phyloP scores from a whole-genome alignment of 2,113 vertebrate species.

The Eptatretus burgeri region DNA sequence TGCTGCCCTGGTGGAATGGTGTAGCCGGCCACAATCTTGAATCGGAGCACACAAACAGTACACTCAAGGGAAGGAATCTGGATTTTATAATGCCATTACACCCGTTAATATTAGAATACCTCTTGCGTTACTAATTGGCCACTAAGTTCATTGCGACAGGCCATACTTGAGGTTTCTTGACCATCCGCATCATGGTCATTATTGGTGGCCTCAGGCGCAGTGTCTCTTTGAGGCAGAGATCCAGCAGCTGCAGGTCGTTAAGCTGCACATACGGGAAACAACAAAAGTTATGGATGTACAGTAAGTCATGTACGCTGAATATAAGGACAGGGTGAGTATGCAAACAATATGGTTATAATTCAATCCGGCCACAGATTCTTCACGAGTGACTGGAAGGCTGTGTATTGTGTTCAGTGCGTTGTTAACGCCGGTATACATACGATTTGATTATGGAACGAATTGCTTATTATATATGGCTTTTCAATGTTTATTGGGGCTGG shows the following conservation, averaged over 20 bases:
- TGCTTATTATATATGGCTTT: too few relatives aligned
- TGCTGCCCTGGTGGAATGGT: slow-evolving; percentile 70
- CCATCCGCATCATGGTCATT: slow-evolving; percentile 98
- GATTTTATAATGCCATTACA: background rate
- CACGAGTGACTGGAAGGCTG: background rate
- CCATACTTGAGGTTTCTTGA: slow-evolving; percentile 42
- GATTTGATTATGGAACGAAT: too few relatives aligned
- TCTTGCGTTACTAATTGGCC: background rate
- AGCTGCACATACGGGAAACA: slow-evolving; percentile 20
- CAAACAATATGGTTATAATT: too few relatives aligned
- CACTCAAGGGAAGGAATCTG: background rate
- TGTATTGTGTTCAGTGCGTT: too few relatives aligned
- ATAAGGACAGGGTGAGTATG: too few relatives aligned
- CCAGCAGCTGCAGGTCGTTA: slow-evolving; percentile 54
- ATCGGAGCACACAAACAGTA: background rate
- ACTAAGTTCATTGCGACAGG: background rate
- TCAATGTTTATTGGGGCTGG: too few relatives aligned
- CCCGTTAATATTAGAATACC: background rate
- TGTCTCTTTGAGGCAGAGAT: slow-evolving; percentile 74
- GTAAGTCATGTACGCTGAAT: too few relatives aligned
- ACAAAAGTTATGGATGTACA: too few relatives aligned
- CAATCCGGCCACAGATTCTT: background rate
- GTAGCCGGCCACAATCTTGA: slow-evolving; percentile 43
- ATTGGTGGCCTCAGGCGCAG: slow-evolving; percentile 68
- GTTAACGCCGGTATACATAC: too few relatives aligned